These are phyloP conservation scores for Podarcis muralis DNA, from an alignment of 2,113 vertebrate species.

Conservation along the genomic window DNA sequence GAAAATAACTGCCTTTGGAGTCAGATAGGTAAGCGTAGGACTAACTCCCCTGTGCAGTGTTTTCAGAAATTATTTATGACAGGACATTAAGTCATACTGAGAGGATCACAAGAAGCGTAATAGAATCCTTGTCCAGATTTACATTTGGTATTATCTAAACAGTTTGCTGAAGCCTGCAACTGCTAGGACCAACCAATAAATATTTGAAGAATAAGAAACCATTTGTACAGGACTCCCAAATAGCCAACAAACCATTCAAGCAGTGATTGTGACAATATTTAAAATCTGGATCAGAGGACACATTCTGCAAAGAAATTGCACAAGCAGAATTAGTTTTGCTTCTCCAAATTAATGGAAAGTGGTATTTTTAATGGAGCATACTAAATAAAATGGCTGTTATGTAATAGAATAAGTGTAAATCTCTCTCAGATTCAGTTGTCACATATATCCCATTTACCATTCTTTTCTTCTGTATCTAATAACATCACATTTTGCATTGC, in stretches of 20 bases:
- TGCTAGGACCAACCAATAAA: slow-evolving; percentile 32
- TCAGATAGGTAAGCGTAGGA: slow-evolving; percentile 4
- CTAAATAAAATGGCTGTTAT: neutral
- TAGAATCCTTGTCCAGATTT: slow-evolving; percentile 18
- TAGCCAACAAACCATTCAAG: slow-evolving; percentile 8
- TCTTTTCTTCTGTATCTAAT: neutral
- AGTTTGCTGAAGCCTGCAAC: slow-evolving; percentile 24
- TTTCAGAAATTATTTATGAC: slow-evolving; percentile 33
- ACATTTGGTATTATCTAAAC: slow-evolving; percentile 3
- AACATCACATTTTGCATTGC: neutral
- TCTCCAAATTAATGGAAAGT: neutral
- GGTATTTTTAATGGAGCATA: neutral
- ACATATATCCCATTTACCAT: neutral
- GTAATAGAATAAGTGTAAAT: neutral
- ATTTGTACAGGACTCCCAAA: slow-evolving; percentile 49
- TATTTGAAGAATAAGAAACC: slow-evolving; percentile 29
- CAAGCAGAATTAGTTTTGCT: neutral
- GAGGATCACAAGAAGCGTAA: slow-evolving; percentile 26
- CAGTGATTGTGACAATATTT: slow-evolving; percentile 15
- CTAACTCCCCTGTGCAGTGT: neutral
- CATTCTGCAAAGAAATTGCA: slow-evolving; percentile 12
- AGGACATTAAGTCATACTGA: slow-evolving; percentile 43
- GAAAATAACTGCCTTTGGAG: slow-evolving; percentile 23
- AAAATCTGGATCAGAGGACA: slow-evolving; percentile 8
- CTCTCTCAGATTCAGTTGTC: neutral